Evolutionary conservation across 92 coral and sea anemone species (phyloP).

Genomic region (Parazoanthus darwini): DNA sequence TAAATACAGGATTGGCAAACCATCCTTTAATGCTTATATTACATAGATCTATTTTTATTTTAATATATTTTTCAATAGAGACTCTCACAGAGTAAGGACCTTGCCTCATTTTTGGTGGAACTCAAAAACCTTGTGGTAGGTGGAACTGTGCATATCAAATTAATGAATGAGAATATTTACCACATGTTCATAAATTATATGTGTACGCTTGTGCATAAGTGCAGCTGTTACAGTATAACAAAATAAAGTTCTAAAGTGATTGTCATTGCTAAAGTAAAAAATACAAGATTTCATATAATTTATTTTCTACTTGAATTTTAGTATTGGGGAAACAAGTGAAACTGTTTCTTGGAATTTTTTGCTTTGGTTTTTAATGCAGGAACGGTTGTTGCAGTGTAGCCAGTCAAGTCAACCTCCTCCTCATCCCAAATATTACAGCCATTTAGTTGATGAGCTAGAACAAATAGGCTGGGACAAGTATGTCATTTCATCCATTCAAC

Average conservation of each 20-base stretch:
- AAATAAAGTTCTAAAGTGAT: no score
- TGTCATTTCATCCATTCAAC: neutral
- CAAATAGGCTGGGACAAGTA: slow-evolving; percentile 92
- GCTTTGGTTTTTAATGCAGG: slow-evolving; percentile 50
- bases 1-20: no score
- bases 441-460: slow-evolving; percentile 80
- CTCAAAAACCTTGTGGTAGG: slow-evolving; percentile 87
- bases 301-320: no score
- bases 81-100: slow-evolving; percentile 76
- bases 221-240: no score
- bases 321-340: no score
- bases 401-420: slow-evolving; percentile 49
- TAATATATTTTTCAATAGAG: slow-evolving; percentile 56
- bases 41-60: neutral
- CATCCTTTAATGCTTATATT: no score
- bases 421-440: slow-evolving; percentile 77
- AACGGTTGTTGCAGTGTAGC: slow-evolving; percentile 76
- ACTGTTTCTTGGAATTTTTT: no score
- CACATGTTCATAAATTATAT: neutral
- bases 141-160: neutral
- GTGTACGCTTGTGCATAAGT: no score
- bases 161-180: neutral
- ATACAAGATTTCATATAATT: no score
- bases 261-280: no score
- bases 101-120: slow-evolving; percentile 81